These are phyloP conservation scores for Epicauta chinensis DNA, from an alignment of 1,140 invertebrate genomes.

Conservation along the genomic window DNA sequence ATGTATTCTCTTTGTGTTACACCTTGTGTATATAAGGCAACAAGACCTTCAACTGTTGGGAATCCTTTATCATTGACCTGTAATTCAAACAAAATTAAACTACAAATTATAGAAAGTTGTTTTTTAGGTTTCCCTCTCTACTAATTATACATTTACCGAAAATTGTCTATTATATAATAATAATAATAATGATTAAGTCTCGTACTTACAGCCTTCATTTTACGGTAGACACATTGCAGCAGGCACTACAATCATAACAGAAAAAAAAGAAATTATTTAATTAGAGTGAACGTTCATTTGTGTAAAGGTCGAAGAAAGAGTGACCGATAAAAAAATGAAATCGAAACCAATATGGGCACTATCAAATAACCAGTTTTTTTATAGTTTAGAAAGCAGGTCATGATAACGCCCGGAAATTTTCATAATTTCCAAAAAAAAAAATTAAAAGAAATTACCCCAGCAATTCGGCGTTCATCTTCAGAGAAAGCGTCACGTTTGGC, in stretches of 20 bases:
- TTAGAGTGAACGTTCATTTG: neutral
- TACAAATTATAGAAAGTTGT: too few relatives aligned
- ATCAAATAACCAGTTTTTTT: neutral
- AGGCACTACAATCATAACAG: slow-evolving; percentile 47
- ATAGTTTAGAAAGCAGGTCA: slow-evolving; percentile 14
- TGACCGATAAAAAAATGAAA: neutral
- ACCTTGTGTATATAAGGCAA: slow-evolving; percentile 61
- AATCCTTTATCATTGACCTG: slow-evolving; percentile 50
- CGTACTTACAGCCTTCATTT: slow-evolving; percentile 58
- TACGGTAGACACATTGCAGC: slow-evolving; percentile 59
- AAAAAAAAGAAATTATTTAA: slow-evolving; percentile 17
- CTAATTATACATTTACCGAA: too few relatives aligned
- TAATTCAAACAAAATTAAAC: too few relatives aligned
- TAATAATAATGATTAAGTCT: slow-evolving; percentile 1
- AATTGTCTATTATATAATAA: neutral
- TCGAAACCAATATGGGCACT: neutral
- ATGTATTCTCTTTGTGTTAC: slow-evolving; percentile 63
- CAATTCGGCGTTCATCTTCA: slow-evolving; percentile 55
- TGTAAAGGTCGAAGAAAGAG: neutral
- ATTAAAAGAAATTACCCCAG: slow-evolving; percentile 47
- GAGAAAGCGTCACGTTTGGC: slow-evolving; percentile 53
- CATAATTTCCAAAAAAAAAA: neutral
- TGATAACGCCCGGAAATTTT: neutral
- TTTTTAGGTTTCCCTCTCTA: too few relatives aligned
- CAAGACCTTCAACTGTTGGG: slow-evolving; percentile 59